Conservation (phyloP, 2,888 invertebrate genomes). For the Globia sparganii region DNA sequence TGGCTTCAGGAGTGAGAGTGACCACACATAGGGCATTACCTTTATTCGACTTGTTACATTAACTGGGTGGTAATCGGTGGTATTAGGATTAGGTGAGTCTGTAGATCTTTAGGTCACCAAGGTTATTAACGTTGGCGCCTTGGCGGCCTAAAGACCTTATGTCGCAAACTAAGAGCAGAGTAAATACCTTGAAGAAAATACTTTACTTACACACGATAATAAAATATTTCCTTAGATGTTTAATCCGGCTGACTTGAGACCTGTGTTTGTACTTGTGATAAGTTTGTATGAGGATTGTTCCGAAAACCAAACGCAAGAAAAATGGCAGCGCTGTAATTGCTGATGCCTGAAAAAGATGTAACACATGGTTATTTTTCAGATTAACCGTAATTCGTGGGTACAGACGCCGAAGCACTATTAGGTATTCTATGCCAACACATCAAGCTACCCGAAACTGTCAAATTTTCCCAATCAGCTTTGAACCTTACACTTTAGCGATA, state of each 20-base stretch:
- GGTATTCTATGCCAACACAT: too few relatives aligned
- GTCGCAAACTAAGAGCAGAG: neutral
- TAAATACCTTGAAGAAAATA: neutral
- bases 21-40: neutral
- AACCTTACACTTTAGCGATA: too few relatives aligned
- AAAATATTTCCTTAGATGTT: conserved; percentile 82
- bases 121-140: neutral
- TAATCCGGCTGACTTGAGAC: conserved; percentile 72
- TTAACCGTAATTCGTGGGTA: neutral
- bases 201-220: conserved; percentile 86
- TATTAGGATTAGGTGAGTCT: neutral
- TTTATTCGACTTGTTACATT: neutral
- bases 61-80: too few relatives aligned
- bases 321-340: conserved; percentile 85
- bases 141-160: neutral
- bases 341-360: conserved; percentile 78
- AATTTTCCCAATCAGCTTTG: too few relatives aligned
- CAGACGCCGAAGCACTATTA: too few relatives aligned
- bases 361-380: neutral
- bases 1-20: neutral
- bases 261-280: conserved; percentile 84
- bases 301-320: conserved; percentile 82
- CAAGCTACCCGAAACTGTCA: too few relatives aligned
- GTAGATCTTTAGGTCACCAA: neutral
- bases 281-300: conserved; percentile 82